Evolutionary conservation across 2,113 vertebrate genomes (phyloP), one percentile per base, ranked within the genome.

Genomic region (Catharus bicknelli): DNA sequence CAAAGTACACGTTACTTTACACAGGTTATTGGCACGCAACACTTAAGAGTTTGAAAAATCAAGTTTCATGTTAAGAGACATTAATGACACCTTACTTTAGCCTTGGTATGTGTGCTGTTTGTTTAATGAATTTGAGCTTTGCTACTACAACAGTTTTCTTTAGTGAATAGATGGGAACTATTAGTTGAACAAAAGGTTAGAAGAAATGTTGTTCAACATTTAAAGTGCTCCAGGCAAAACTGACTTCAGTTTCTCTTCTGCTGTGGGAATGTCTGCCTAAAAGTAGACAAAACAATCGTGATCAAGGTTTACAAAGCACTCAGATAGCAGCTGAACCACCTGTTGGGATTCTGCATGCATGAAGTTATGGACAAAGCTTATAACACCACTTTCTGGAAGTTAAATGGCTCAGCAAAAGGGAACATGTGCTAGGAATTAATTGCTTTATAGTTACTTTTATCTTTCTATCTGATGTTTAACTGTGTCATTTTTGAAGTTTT

Each of bases 261-360:
- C 18, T 45, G 1, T 42, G n/a, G 34, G 16, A 13, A 17, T 63
- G 11, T 53, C 47, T 80, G 12, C 36, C 18, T 66, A 50, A 68
- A 19, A 74, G 22, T 3, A 59, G 13, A 40, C 54, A 89, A 57
- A 82, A 36, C 6, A 50, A n/a, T 70, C 43, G 25, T 74, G 29
- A 84, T 30, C 5, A n/a, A 63, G 16, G 13, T 62, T 61, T 30
- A 67, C 29, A 63, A 62, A 45, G 11, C 42, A 21, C 20, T 59
- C 2, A 0, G 15, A 45, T 57, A 38, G 20, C 36, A 64, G 0
- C 3, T 57, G 38, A 57, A 29, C 21, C 54, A 22, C 26, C 19
- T 73, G 23, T 43, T 87, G 22, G 4, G 3, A 19, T 82, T 73
- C 30, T 66, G 25, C 9, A 10, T 17, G 19, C 43, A 13, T 38